Evolutionary conservation across 2,888 invertebrate species (phyloP), one percentile per base, ranked within the genome.

Genomic region (Synergus laeviventris): DNA sequence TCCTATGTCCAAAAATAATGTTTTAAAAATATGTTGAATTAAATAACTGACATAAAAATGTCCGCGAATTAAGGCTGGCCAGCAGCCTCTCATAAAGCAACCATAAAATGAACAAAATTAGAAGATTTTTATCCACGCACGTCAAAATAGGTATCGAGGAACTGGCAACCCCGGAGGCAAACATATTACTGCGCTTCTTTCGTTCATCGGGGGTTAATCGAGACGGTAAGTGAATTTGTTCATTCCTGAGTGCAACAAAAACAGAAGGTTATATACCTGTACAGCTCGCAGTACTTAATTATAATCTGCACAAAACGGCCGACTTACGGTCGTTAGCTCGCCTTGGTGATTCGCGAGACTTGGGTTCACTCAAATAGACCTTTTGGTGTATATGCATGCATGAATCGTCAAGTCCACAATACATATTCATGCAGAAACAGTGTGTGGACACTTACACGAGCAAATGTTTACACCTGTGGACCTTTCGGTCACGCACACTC

Each of bases 171-270:
- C 31, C 66, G 42, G 5, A 21, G 59, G 76, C 73, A 45, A 74
- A n/a, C 36, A 31, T 75, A 74, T 74, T 39, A n/a, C 31, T 14
- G 38, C 61, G 74, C 74, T 76, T 75, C 74, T 61, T 39, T 61
- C 36, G 54, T 42, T 49, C 76, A 31, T 49, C 21, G n/a, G 21
- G 36, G 12, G 45, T 14, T 54, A 36, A 56, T 74, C 73, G 73
- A 24, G 38, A 49, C 42, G 39, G 73, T 75, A 74, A 77, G 76
- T 77, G 74, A 77, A 79, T 77, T 74, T 74, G 75, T 66, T 77
- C 73, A 70, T 79, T 61, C 21, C 24, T 14, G 14, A 59, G 12
- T 24, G 5, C 24, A 59, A 59, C 21, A 24, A 59, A 59, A 59
- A 24, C 24, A 59, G 12, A 59, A 59, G 14, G 1, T 11, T 59